Conservation (phyloP, 2,888 invertebrate species). For the Lottia gigantea region DNA sequence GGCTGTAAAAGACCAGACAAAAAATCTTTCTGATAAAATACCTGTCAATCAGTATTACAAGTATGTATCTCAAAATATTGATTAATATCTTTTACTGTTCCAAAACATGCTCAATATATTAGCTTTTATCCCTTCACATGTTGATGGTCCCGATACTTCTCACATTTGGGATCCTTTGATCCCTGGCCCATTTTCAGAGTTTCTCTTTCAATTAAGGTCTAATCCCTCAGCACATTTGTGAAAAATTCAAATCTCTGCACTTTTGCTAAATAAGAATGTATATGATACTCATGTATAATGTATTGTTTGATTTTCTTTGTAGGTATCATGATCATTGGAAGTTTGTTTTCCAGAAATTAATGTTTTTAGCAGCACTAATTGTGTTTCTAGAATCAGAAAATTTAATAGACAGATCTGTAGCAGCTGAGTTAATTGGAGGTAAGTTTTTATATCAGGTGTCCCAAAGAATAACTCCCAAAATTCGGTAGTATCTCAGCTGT, state of each 20-base stretch:
- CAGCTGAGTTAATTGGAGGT: conserved; percentile 84
- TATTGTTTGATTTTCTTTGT: conserved; percentile 17
- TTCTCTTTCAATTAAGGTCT: no score
- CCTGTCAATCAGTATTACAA: conserved; percentile 83
- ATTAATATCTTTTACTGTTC: not conserved
- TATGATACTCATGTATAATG: no score
- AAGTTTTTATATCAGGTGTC: conserved; percentile 40
- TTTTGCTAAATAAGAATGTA: no score
- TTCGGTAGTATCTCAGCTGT: no score
- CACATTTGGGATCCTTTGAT: not conserved
- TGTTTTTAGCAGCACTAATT: conserved; percentile 81
- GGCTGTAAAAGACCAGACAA: conserved; percentile 76
- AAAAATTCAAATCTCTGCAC: no score
- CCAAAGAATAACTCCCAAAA: no score
- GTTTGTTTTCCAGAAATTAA: conserved; percentile 82
- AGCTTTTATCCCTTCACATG: not conserved
- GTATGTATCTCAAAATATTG: conserved; percentile 53
- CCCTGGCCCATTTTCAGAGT: not conserved
- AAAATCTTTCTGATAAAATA: conserved; percentile 75
- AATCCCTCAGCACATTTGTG: no score
- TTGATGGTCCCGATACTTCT: not conserved
- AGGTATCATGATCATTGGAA: conserved; percentile 90
- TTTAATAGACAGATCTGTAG: conserved; percentile 79
- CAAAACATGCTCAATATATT: not conserved
- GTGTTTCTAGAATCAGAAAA: conserved; percentile 84